phyloP scores from a whole-genome alignment of 2,113 vertebrate species.

The Pelecanoides urinatrix region DNA sequence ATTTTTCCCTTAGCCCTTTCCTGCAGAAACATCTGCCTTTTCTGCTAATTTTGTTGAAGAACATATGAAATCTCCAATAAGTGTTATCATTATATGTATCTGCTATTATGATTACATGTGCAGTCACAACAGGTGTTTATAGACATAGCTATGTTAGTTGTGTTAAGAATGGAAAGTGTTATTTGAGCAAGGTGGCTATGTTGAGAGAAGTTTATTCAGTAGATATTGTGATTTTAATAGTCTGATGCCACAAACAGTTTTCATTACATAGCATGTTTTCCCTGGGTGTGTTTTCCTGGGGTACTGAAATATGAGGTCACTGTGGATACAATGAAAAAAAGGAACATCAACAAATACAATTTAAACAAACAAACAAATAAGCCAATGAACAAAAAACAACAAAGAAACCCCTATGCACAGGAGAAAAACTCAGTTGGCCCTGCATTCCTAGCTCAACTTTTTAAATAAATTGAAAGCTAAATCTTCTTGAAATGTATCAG shows the following conservation, averaged over 20 bases:
- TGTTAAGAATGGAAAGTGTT: not conserved
- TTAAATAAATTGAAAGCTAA: not conserved
- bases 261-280: not conserved
- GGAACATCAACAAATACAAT: not conserved
- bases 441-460: not conserved
- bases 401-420: too few relatives aligned
- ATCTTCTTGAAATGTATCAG: not conserved
- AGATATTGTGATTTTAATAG: not conserved
- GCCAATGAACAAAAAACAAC: fast-evolving
- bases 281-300: not conserved
- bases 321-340: not conserved
- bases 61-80: not conserved
- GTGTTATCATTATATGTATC: not conserved
- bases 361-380: not conserved
- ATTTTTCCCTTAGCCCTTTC: not conserved
- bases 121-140: not conserved
- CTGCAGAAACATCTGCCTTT: not conserved
- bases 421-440: not conserved
- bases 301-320: not conserved
- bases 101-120: not conserved
- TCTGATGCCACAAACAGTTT: not conserved
- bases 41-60: not conserved
- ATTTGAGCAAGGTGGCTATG: not conserved
- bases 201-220: not conserved
- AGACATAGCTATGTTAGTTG: not conserved